Conservation (phyloP, 2,113 vertebrate species). For the Nyctereutes procyonoides region DNA sequence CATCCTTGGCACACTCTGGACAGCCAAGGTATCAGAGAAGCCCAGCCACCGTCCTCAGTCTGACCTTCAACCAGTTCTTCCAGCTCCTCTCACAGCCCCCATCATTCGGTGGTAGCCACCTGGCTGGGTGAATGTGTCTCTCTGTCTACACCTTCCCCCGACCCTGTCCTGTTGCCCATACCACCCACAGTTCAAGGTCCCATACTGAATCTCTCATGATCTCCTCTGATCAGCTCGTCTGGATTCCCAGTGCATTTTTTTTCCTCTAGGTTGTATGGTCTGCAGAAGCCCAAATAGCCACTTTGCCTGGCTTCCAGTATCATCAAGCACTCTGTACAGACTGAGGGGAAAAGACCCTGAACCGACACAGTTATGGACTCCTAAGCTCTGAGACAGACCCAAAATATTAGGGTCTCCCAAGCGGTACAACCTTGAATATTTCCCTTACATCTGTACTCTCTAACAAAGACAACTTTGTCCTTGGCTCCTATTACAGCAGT, state of each 20-base stretch:
- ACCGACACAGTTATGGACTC: background rate
- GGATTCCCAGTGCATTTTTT: slow-evolving; percentile 18
- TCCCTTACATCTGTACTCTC: background rate
- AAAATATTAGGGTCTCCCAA: background rate
- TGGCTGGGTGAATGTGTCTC: background rate
- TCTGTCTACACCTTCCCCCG: accelerated
- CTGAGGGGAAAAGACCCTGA: background rate
- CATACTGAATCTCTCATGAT: background rate
- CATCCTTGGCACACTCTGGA: background rate
- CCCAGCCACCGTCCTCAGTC: accelerated
- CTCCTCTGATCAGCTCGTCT: background rate
- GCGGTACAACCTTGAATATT: background rate
- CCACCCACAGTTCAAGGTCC: background rate
- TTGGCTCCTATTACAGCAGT: background rate
- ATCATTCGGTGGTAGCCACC: accelerated
- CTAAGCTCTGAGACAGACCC: background rate
- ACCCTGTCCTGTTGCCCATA: background rate
- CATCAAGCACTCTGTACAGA: background rate
- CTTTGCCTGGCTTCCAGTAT: background rate
- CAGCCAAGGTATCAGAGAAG: background rate
- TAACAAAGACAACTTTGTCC: background rate
- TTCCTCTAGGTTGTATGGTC: background rate
- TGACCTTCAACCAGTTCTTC: background rate
- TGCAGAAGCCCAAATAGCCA: background rate
- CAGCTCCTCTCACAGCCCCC: background rate